Evolutionary conservation across 2,888 invertebrate species (phyloP).

Genomic region (Drosophila emarginata): DNA sequence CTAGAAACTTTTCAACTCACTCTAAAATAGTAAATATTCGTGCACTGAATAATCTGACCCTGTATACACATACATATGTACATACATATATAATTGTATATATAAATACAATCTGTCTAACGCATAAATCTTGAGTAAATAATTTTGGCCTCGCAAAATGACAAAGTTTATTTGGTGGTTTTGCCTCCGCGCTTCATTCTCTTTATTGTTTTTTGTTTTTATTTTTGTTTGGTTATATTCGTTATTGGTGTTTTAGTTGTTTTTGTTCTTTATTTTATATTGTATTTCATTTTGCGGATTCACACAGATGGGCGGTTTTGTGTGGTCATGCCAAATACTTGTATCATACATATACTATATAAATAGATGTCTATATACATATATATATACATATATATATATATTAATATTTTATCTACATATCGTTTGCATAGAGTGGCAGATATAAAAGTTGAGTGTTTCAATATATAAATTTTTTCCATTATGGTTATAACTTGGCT

Average conservation of each 20-base stretch:
- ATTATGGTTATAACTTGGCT: too few species aligned
- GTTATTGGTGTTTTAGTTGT: not conserved
- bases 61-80: constrained; percentile 2
- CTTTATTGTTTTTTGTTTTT: constrained; percentile 11
- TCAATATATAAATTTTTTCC: too few species aligned
- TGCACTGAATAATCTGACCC: not conserved
- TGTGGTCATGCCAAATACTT: constrained; percentile 38
- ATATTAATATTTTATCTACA: constrained; percentile 2
- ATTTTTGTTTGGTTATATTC: constrained; percentile 5
- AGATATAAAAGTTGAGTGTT: not conserved
- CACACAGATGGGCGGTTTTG: constrained; percentile 52
- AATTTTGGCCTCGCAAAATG: constrained; percentile 47
- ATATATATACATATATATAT: not conserved
- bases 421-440: not conserved
- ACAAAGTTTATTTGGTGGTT: constrained; percentile 64
- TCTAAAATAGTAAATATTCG: too few species aligned
- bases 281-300: constrained; percentile 28
- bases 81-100: constrained; percentile 5
- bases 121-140: constrained; percentile 65
- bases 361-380: constrained; percentile 18
- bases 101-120: constrained; percentile 18
- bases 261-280: constrained; percentile 14
- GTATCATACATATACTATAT: not conserved
- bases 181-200: constrained; percentile 14
- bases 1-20: too few species aligned